Conservation (phyloP, 1,140 invertebrate genomes). For the Chrysoperla carnea region DNA sequence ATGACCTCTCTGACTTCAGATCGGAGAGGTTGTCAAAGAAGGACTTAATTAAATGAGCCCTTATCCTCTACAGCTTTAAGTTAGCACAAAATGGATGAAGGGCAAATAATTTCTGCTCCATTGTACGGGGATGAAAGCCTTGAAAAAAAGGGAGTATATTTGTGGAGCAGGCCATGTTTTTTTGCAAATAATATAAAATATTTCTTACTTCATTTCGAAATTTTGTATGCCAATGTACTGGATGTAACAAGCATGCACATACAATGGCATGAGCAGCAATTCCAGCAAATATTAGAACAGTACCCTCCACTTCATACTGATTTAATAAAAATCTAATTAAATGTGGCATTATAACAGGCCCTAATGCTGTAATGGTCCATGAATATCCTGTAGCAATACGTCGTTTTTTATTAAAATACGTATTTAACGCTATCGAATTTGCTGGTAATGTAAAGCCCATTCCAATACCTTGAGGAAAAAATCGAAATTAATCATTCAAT, state of each 20-base stretch:
- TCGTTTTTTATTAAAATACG: conserved; percentile 25
- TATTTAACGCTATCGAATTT: conserved; percentile 28
- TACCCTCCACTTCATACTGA: conserved; percentile 20
- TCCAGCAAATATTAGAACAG: conserved; percentile 23
- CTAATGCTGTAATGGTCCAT: conserved; percentile 25
- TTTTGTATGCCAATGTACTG: conserved; percentile 34
- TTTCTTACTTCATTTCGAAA: conserved; percentile 3
- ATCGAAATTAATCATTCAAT: too few species aligned
- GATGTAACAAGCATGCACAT: conserved; percentile 25
- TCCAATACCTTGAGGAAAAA: conserved; percentile 28
- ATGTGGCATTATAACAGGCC: conserved; percentile 28
- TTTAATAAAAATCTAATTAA: conserved; percentile 21
- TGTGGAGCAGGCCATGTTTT: too few species aligned
- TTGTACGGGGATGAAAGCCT: too few species aligned
- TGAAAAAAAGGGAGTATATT: too few species aligned
- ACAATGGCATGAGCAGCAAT: conserved; percentile 22
- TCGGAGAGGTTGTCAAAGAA: too few species aligned
- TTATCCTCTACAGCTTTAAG: too few species aligned
- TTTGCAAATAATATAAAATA: too few species aligned
- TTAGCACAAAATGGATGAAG: too few species aligned
- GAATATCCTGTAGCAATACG: conserved; percentile 24
- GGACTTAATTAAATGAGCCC: too few species aligned
- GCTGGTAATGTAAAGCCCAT: conserved; percentile 38
- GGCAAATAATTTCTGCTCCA: too few species aligned
- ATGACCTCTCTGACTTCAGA: too few species aligned